phyloP scores from a whole-genome alignment of 2,797 vertebrate species.

The Arctocebus calabarensis region DNA sequence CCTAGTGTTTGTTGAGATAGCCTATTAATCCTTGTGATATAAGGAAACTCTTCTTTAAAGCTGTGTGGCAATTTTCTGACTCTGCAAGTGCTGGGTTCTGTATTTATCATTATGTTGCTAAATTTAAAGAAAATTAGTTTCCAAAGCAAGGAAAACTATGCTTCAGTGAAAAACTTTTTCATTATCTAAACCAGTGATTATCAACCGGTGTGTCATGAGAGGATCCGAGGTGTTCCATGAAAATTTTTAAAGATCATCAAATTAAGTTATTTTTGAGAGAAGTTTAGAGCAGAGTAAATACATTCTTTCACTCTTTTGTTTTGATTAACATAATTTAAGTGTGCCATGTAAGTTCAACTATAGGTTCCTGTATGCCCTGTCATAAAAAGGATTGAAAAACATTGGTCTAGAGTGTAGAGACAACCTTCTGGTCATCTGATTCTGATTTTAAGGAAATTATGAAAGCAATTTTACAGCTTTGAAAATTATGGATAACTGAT shows the following conservation, averaged over 20 bases:
- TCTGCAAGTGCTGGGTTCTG: not conserved
- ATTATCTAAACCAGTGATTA: not conserved
- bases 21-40: not conserved
- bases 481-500: not conserved
- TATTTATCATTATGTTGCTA: not conserved
- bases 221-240: no score
- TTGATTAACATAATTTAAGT: no score
- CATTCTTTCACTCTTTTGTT: no score
- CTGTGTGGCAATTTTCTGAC: not conserved
- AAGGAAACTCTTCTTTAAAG: not conserved
- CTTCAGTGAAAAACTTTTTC: not conserved
- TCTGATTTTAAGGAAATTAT: not conserved
- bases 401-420: not conserved
- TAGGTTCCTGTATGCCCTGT: no score
- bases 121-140: not conserved
- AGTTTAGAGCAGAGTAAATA: no score
- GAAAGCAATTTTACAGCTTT: not conserved
- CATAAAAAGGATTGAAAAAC: no score
- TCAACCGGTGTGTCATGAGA: no score
- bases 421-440: not conserved
- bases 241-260: no score
- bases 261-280: no score
- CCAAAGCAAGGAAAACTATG: not conserved
- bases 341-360: no score
- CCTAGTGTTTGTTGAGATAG: not conserved